A percentile compares a stretch with the other conserved stretches of the same genome.
phyloP scores from a whole-genome alignment of 2,797 vertebrate species.

The Leuciscus waleckii region DNA sequence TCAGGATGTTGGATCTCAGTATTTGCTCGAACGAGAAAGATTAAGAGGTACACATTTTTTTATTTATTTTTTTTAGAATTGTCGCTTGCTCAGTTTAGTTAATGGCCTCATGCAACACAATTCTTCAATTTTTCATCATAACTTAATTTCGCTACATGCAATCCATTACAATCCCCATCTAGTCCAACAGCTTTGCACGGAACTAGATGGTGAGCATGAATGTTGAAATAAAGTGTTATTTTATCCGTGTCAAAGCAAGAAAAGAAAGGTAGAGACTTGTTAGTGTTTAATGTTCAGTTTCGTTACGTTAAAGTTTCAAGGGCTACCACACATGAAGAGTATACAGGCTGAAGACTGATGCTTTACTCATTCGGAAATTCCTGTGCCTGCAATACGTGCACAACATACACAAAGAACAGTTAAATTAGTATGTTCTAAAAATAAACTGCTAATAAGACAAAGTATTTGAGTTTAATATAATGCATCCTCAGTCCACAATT shows the following conservation, averaged over 20 bases:
- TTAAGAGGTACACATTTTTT: neutral
- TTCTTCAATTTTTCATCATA: conserved; percentile 1
- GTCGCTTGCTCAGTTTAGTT: neutral
- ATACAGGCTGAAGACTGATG: neutral
- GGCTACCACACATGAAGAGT: neutral
- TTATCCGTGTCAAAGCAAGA: neutral
- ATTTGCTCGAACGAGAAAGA: neutral
- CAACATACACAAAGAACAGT: neutral
- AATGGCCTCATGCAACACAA: neutral
- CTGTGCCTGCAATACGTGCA: neutral
- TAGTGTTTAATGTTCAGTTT: neutral
- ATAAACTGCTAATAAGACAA: neutral
- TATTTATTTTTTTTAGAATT: neutral
- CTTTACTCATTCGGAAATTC: neutral
- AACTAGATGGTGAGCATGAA: neutral
- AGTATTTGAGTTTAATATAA: neutral
- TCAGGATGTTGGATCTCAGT: neutral
- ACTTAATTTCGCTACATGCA: neutral
- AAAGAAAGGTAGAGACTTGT: neutral
- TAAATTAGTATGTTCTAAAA: neutral
- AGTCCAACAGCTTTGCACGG: neutral
- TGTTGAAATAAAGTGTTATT: neutral
- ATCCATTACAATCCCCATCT: neutral
- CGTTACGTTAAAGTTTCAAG: neutral
- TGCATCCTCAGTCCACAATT: neutral